Percentiles rank a stretch among this genome's conserved stretches.
Evolutionary conservation across 2,113 vertebrate genomes (phyloP).

Genomic region (Murina feae): DNA sequence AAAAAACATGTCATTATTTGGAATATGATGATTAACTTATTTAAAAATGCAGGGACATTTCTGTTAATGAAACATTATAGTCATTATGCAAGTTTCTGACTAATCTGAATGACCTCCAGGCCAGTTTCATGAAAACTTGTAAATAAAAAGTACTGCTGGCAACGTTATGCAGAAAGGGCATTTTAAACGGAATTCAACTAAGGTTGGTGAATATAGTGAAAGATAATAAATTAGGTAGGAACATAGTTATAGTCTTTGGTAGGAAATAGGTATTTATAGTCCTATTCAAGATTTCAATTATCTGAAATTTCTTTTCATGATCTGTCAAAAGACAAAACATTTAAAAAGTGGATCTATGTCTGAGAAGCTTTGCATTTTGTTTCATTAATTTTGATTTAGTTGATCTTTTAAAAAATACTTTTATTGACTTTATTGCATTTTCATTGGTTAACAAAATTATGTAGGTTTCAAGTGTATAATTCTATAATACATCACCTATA

Average conservation of each 20-base stretch:
- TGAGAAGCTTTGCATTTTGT: conserved; percentile 21
- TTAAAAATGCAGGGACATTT: conserved; percentile 28
- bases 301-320: conserved; percentile 9
- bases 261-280: conserved; percentile 9
- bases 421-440: background rate
- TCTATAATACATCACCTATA: background rate
- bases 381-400: background rate
- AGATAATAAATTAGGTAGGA: background rate
- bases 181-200: background rate
- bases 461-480: too few relatives aligned
- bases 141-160: background rate
- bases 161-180: background rate
- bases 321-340: background rate
- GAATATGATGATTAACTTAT: conserved; percentile 12
- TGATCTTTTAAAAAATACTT: background rate
- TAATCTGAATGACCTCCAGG: conserved; percentile 34
- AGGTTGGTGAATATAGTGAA: background rate
- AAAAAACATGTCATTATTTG: conserved; percentile 3
- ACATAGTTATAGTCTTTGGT: background rate
- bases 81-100: conserved; percentile 34
- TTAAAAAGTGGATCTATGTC: background rate
- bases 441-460: too few relatives aligned
- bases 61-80: conserved; percentile 18
- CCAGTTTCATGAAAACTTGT: conserved; percentile 26
- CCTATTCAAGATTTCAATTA: background rate